A percentile compares a stretch with the other conserved stretches of the same genome.
phyloP scores from a whole-genome alignment of 2,113 vertebrate species.

The Pterophyllum scalare region DNA sequence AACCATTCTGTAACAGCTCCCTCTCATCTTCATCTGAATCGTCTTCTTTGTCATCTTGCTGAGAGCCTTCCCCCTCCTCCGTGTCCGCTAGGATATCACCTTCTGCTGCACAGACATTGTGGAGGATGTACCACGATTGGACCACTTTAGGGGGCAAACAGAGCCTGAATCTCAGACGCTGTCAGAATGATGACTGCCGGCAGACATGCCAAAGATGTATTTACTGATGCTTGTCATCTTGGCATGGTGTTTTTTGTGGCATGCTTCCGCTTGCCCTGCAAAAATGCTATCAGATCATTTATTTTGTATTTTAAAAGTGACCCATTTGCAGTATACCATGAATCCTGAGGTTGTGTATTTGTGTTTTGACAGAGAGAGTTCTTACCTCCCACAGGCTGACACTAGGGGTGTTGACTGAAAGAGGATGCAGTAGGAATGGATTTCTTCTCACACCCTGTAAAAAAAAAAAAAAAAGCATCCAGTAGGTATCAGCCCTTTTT shows the following conservation, averaged over 20 bases:
- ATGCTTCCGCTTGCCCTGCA: background rate
- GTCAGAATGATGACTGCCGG: slow-evolving; percentile 10
- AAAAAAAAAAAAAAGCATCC: slow-evolving; percentile 15
- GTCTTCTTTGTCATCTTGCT: slow-evolving; percentile 19
- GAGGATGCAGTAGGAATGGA: background rate
- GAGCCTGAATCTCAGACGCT: background rate
- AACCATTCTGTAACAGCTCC: slow-evolving; percentile 23
- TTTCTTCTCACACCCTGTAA: background rate
- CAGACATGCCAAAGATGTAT: slow-evolving; percentile 11
- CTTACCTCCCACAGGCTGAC: slow-evolving; percentile 32
- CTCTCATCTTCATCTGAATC: slow-evolving; percentile 31
- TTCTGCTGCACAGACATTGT: slow-evolving; percentile 41
- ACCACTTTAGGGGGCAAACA: slow-evolving; percentile 25
- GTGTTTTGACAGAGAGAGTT: slow-evolving; percentile 15
- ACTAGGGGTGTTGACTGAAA: slow-evolving; percentile 19
- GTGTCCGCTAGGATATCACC: slow-evolving; percentile 16
- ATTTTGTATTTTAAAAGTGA: slow-evolving; percentile 9
- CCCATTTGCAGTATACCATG: background rate
- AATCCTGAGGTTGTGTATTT: background rate
- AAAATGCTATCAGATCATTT: background rate
- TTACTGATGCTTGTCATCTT: background rate
- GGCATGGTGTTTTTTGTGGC: slow-evolving; percentile 11
- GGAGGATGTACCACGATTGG: slow-evolving; percentile 2
- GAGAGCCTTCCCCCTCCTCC: slow-evolving; percentile 1
- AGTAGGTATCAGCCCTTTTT: background rate